Evolutionary conservation across 1,140 invertebrate species (phyloP), one percentile per base, ranked within the genome.

Genomic region (Dendroctonus valens): DNA sequence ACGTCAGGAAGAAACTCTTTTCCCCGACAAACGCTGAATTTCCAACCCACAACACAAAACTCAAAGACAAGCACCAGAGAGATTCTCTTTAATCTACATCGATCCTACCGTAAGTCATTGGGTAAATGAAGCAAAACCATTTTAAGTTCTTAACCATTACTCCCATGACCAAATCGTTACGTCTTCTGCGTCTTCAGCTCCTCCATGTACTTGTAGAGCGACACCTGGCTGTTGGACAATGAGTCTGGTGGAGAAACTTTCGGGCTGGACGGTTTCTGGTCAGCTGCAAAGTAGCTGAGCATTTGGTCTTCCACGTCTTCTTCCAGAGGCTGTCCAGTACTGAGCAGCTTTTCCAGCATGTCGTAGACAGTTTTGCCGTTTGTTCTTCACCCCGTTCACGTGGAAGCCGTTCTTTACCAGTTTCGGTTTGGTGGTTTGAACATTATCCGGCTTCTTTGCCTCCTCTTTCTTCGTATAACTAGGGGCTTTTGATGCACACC

Each of bases 191-290:
- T 69, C 53, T 75, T 73, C 15, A 75, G 54, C 63, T 73, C 69
- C 46, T 73, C 70, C 72, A 75, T 73, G 57, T 71, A 74, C 38
- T 73, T 70, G 48, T 73, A 69, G 15, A 75, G 53, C 14, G 74
- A 74, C 41, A 67, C 53, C n/a, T 74, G 72, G 69, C 74, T 75
- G 39, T 68, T 68, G 0, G 71, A 54, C 8, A 63, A 59, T 14
- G 67, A 67, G n/a, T 66, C 59, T 14, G 0, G 7, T 39, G 9
- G 26, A 9, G 15, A 9, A 9, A 2, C 53, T 55, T 40, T 26
- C 7, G 50, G 26, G 3, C 39, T n/a, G 11, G 11, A 37, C 0
- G 9, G 7, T 37, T 46, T 15, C 9, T 51, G 9, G 6, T 26
- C 7, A 39, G 26, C 12, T 1, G 42, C 39, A 7, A 68, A 59